A percentile compares a stretch with the other conserved stretches of the same genome.
Evolutionary conservation across 2,888 invertebrate genomes (phyloP).

Genomic region (Acronicta aceris): DNA sequence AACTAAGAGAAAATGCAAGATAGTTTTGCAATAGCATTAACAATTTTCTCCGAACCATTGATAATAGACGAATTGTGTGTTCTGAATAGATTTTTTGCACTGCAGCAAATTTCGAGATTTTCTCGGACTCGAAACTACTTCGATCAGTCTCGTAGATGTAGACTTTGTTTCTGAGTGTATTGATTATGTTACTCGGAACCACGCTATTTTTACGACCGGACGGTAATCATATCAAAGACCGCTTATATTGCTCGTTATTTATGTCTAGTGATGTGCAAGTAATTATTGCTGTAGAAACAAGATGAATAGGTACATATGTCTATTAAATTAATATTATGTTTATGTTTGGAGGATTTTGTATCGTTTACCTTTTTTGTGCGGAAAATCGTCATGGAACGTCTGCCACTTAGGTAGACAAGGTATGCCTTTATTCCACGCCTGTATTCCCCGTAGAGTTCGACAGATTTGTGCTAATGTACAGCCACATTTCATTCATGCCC

Average conservation of each 20-base stretch:
- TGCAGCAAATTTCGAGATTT: slow-evolving; percentile 12
- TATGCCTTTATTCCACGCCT: too few species aligned
- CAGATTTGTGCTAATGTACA: too few species aligned
- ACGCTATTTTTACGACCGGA: slow-evolving; percentile 17
- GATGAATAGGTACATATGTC: background rate
- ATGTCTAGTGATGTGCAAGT: background rate
- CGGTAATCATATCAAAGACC: background rate
- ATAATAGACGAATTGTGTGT: background rate
- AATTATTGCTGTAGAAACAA: background rate
- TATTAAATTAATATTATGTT: too few species aligned
- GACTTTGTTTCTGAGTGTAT: background rate
- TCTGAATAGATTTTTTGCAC: slow-evolving; percentile 3
- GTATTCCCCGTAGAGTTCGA: too few species aligned
- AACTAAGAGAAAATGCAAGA: too few species aligned
- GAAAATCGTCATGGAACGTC: too few species aligned
- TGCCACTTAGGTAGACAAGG: too few species aligned
- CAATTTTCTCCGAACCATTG: background rate
- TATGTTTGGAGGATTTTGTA: too few species aligned
- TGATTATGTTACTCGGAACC: slow-evolving; percentile 7
- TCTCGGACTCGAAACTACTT: background rate
- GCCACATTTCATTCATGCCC: too few species aligned
- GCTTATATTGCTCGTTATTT: slow-evolving; percentile 11
- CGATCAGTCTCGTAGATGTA: background rate
- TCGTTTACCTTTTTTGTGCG: too few species aligned
- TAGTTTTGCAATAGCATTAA: too few species aligned